A percentile compares a stretch with the other conserved stretches of the same genome.
phyloP scores from a whole-genome alignment of 1,140 invertebrate genomes.

The Drosophila chauvacae region DNA sequence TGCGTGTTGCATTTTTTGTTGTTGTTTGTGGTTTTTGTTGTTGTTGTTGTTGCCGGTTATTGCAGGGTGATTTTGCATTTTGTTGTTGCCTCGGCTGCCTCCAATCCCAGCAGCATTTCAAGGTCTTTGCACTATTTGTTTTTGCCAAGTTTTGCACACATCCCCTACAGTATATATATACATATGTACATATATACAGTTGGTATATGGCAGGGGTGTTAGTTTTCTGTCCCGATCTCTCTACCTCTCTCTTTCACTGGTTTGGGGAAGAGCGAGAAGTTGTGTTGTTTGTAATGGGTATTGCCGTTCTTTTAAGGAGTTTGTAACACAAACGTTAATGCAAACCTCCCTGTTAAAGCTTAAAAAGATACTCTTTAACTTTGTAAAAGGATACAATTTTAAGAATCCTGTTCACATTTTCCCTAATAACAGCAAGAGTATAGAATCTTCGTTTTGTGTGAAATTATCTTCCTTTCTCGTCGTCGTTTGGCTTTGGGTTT shows the following conservation, averaged over 20 bases:
- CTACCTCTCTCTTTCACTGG: constrained; percentile 5
- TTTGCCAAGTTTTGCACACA: constrained; percentile 78
- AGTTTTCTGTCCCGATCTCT: constrained; percentile 76
- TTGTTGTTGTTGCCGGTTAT: constrained; percentile 38
- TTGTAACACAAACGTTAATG: neutral
- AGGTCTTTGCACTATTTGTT: constrained; percentile 77
- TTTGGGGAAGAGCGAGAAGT: constrained; percentile 59
- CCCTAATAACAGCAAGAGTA: neutral
- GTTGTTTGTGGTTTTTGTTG: constrained; percentile 2
- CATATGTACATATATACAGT: neutral
- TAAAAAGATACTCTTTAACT: too few species aligned
- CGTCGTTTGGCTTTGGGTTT: constrained; percentile 7
- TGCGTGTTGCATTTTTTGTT: constrained; percentile 62
- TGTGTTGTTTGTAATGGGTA: neutral
- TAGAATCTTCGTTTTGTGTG: neutral
- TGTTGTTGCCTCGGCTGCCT: constrained; percentile 50
- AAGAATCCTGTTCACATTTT: neutral
- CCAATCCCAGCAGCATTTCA: constrained; percentile 68
- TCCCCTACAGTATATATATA: constrained; percentile 40
- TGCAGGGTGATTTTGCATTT: constrained; percentile 80
- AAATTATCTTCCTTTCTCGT: constrained; percentile 2
- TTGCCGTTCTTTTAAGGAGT: too few species aligned
- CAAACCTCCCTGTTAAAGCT: too few species aligned
- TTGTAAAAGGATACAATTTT: neutral
- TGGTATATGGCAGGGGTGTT: constrained; percentile 50